Conservation (phyloP, 1,140 invertebrate genomes). For the Cotesia typhae region DNA sequence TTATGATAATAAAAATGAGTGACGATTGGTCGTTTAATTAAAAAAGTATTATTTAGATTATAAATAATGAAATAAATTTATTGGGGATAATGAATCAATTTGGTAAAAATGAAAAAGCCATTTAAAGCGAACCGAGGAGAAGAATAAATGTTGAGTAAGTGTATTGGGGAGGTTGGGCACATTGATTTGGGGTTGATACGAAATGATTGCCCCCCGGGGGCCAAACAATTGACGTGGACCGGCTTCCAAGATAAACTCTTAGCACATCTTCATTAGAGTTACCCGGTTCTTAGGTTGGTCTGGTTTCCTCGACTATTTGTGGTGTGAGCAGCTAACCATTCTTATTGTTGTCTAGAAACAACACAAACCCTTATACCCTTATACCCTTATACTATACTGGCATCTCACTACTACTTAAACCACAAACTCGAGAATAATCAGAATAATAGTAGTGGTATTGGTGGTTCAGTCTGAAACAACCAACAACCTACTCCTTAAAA, state of each 20-base stretch:
- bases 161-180: background rate
- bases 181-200: conserved; percentile 2
- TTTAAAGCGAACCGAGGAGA: background rate
- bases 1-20: too few species aligned
- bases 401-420: too few species aligned
- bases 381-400: too few species aligned
- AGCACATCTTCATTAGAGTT: conserved; percentile 33
- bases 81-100: background rate
- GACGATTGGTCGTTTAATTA: too few species aligned
- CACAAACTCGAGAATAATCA: background rate
- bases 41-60: too few species aligned
- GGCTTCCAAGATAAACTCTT: conserved; percentile 27
- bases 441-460: too few species aligned
- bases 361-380: conserved; percentile 7
- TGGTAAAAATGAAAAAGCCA: background rate
- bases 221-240: conserved; percentile 11
- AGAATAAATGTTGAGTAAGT: too few species aligned
- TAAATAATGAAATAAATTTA: too few species aligned
- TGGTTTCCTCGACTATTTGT: conserved; percentile 16
- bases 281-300: background rate
- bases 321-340: conserved; percentile 8
- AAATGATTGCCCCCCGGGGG: conserved; percentile 18
- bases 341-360: conserved; percentile 28
- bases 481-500: background rate
- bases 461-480: too few species aligned